phyloP scores from a whole-genome alignment of 2,888 invertebrate genomes.

The Andrena trimmerana region DNA sequence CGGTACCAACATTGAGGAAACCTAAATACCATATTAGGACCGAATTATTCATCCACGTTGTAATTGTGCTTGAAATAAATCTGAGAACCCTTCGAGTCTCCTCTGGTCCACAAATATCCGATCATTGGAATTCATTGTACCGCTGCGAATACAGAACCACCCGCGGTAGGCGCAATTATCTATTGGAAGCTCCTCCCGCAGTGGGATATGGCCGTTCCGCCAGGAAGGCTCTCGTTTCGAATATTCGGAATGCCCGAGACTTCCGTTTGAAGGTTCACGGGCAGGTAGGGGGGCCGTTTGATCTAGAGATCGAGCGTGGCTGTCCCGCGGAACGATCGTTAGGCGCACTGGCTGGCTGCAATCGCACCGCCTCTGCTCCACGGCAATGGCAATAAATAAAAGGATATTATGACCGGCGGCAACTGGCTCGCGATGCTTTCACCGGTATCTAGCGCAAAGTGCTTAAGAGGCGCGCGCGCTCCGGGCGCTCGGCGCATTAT shows the following conservation, averaged over 20 bases:
- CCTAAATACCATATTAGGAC: too few species aligned
- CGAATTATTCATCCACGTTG: too few species aligned
- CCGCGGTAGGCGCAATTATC: too few species aligned
- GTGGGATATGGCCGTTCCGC: not conserved
- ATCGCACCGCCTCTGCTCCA: constrained; percentile 21
- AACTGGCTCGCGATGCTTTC: constrained; percentile 55
- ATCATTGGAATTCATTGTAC: too few species aligned
- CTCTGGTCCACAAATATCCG: too few species aligned
- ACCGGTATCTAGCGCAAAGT: constrained; percentile 48
- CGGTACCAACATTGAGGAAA: too few species aligned
- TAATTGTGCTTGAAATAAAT: too few species aligned
- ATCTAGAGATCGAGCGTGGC: constrained; percentile 14
- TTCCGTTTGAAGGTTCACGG: constrained; percentile 22
- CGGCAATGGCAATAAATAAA: constrained; percentile 47
- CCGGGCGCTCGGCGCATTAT: constrained; percentile 42
- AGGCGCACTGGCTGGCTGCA: constrained; percentile 22
- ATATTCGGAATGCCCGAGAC: constrained; percentile 4
- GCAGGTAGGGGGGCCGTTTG: not conserved
- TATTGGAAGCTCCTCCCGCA: too few species aligned
- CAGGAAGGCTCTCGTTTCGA: not conserved
- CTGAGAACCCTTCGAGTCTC: too few species aligned
- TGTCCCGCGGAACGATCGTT: constrained; percentile 24
- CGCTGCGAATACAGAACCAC: too few species aligned
- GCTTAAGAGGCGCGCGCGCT: constrained; percentile 36
- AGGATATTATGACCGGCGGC: constrained; percentile 50